Evolutionary conservation across 2,888 invertebrate species (phyloP), one percentile per base, ranked within the genome.

Genomic region (Acrocyrtus sp.): DNA sequence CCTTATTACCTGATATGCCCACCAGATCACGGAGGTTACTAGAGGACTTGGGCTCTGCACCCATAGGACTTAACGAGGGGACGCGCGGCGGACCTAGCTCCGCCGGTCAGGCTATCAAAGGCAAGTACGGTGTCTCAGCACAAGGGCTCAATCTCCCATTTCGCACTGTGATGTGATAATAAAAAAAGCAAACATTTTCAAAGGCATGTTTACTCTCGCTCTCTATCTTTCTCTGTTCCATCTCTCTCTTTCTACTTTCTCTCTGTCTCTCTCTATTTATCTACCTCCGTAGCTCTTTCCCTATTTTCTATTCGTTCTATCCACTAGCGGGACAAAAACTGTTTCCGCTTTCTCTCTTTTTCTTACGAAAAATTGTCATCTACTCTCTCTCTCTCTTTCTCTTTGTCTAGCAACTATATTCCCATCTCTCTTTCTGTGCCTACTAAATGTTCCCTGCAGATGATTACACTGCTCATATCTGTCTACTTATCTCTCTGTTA

Each of bases 1-100:
- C 87, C 19, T 83, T 88, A 51, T 84, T 88, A 70, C 87, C 86
- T 50, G 88, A 88, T 82, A 87, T 88, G 84, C 87, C 87, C 43
- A 86, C 86, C 47, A 83, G 87, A 62, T 88, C 88, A 26, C 82
- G 88, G 72, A 86, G 86, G 80, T 82, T 86, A 51, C 82, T 86
- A 51, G 86, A 86, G 81, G 85, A 86, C 81, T 82, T 86, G 70
- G 85, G 85, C 65, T 78, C 78, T 34, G 78, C 75, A 48, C 78
- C 78, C 60, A 78, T 78, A 57, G 77, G 77, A 72, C 76, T 73
- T n/a, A 73, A 65, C 68, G 76, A 74, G 67, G 70, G 66, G 57
- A 68, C 63, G 47, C 68, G 76, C 17, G 74, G 74, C 56, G 68
- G 57, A 45, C 41, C 51, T 50, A 60, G 50, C 50, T 61, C n/a